Evolutionary conservation across 1,140 invertebrate species (phyloP), one percentile per base, ranked within the genome.

Genomic region (Lineus longissimus): DNA sequence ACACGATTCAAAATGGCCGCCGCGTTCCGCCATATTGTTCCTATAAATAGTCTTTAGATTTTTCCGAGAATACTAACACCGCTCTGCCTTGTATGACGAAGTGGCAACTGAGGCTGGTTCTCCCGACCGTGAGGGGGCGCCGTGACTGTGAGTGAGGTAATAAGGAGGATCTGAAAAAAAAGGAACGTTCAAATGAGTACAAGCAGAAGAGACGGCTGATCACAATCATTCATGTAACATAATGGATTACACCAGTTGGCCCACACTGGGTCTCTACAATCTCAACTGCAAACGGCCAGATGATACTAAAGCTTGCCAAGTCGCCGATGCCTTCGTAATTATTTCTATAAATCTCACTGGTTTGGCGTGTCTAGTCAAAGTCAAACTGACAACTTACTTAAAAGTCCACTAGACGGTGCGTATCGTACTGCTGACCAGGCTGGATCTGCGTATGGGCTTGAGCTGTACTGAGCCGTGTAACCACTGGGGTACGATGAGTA

Each of bases 131-230:
- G n/a, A 23, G 47, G 47, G 47, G n/a, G 19, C 19, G n/a, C 19
- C 25, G 25, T 19, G 19, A 51, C 47, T 51, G 47, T 51, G 47
- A 51, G 47, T 27, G 47, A 23, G 25, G 25, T 51, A 51, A 51
- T 51, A 51, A 7, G 47, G n/a, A 51, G 47, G 47, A n/a, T 51
- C 47, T 51, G 47, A 23, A 51, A 51, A n/a, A 27, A n/a, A 51
- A 51, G 4, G n/a, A n/a, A 51, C 47, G n/a, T 7, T 7, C 6
- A 4, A 19, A 51, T 27, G n/a, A n/a, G 9, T 51, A 51, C 6
- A 51, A 19, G 19, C 11, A 13, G 40, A 11, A 43, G n/a, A n/a
- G n/a, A n/a, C n/a, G n/a, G n/a, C n/a, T n/a, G n/a, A n/a, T n/a
- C n/a, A n/a, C n/a, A n/a, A n/a, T n/a, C n/a, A n/a, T n/a, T n/a